These are phyloP conservation scores for Conger conger DNA, from an alignment of 2,113 vertebrate genomes.

Conservation along the genomic window DNA sequence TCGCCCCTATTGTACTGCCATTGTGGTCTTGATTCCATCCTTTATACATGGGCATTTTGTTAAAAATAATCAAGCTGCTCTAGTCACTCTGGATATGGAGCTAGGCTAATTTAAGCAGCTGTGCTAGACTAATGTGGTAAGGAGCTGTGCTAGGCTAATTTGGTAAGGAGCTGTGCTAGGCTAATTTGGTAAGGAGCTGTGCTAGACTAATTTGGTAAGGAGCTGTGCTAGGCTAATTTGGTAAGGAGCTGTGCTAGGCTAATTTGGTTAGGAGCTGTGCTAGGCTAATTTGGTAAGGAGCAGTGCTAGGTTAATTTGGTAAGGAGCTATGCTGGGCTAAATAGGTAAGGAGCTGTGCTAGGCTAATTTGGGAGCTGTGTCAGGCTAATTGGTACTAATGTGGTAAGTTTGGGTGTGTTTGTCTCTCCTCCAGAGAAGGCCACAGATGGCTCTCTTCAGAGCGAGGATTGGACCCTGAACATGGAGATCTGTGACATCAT, in stretches of 20 bases:
- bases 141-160: background rate
- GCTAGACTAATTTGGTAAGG: background rate
- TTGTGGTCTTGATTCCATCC: too few species aligned
- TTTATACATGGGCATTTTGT: too few species aligned
- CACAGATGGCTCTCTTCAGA: slow-evolving; percentile 93
- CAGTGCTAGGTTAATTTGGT: background rate
- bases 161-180: too few species aligned
- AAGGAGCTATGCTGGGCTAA: background rate
- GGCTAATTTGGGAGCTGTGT: too few species aligned
- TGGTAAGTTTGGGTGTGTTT: background rate
- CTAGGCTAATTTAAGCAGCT: background rate
- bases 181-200: background rate
- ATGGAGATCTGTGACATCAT: slow-evolving; percentile 99
- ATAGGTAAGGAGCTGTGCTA: too few species aligned
- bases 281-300: background rate
- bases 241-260: background rate
- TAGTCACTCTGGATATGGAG: too few species aligned
- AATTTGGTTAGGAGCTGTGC: too few species aligned
- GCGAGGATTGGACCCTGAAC: slow-evolving; percentile 96
- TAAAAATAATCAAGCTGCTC: too few species aligned
- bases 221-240: too few species aligned
- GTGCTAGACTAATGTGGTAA: background rate
- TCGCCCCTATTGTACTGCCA: too few species aligned
- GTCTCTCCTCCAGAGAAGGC: slow-evolving; percentile 80
- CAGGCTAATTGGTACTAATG: background rate